Evolutionary conservation across 2,888 invertebrate species (phyloP), one percentile per base, ranked within the genome.

Genomic region (Apamea epomidion): DNA sequence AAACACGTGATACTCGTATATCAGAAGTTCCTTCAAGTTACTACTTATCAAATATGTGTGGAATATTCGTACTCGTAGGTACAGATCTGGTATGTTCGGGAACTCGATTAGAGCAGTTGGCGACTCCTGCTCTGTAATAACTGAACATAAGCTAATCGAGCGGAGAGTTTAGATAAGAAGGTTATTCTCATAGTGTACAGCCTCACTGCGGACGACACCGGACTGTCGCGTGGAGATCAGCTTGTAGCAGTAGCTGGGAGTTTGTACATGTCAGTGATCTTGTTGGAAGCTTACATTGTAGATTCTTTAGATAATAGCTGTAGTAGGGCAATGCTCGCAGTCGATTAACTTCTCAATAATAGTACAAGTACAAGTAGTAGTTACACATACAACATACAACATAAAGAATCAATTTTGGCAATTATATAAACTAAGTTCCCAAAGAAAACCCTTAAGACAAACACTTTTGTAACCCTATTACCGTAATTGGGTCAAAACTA

Each of bases 121-220:
- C 54, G 58, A 64, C 60, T 80, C 51, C 32, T 65, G 14, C 5
- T 80, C 21, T 62, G 25, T 72, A 84, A 45, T 73, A 76, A 60
- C 58, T 64, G 62, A 45, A 62, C 45, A 42, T 83, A 65, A 76
- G 16, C 60, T 76, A 76, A 84, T 76, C 62, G 62, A 76, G 70
- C 81, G 75, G 48, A 74, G 29, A 80, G 29, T 29, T 32, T 37
- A 60, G 67, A 68, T 80, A 78, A 16, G 45, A 32, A 67, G n/a
- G 14, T 14, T 74, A 21, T 78, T 78, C 32, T 32, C 67, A 74
- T 65, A 60, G 54, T n/a, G 21, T 58, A 29, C 32, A 78, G 54
- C 29, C 29, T 42, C 5, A 64, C 37, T 64, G 45, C 42, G 37
- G 45, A 54, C n/a, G 79, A 7, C 54, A 70, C 58, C 48, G 42